Conservation (phyloP, 2,888 invertebrate species). For the Anticlea derivata region DNA sequence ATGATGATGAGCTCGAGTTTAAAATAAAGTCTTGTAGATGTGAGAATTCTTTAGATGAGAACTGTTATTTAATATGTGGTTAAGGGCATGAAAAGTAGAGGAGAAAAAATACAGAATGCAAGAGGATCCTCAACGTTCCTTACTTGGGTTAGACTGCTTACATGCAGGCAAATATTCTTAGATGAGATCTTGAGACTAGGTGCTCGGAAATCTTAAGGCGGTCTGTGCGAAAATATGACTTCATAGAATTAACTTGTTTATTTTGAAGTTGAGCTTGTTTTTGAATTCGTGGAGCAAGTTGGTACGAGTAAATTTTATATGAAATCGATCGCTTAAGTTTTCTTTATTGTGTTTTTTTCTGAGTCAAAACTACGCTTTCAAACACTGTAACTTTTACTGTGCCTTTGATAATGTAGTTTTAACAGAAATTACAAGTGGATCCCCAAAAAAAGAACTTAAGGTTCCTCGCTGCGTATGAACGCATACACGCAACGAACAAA, state of each 20-base stretch:
- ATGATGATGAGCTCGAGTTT: no score
- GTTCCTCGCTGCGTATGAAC: no score
- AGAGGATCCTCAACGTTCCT: slow-evolving; percentile 48
- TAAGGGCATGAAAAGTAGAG: slow-evolving; percentile 53
- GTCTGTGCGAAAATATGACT: slow-evolving; percentile 14
- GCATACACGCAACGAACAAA: no score
- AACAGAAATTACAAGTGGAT: no score
- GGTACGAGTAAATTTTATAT: no score
- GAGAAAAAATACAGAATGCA: slow-evolving; percentile 45
- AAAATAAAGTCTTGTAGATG: background rate
- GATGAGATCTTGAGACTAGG: slow-evolving; percentile 44
- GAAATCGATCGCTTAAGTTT: no score
- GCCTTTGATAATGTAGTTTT: no score
- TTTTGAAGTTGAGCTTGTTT: slow-evolving; percentile 1
- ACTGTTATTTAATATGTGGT: background rate
- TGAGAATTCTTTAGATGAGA: background rate
- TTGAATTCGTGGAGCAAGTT: background rate
- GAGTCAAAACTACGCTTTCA: no score
- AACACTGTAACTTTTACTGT: no score
- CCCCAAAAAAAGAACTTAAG: no score
- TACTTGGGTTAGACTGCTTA: slow-evolving; percentile 44
- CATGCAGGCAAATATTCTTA: slow-evolving; percentile 50
- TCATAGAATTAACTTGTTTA: slow-evolving; percentile 11
- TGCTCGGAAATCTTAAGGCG: slow-evolving; percentile 30
- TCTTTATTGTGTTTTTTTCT: no score